Conservation (phyloP, 2,797 vertebrate species). For the Decapterus maruadsi region DNA sequence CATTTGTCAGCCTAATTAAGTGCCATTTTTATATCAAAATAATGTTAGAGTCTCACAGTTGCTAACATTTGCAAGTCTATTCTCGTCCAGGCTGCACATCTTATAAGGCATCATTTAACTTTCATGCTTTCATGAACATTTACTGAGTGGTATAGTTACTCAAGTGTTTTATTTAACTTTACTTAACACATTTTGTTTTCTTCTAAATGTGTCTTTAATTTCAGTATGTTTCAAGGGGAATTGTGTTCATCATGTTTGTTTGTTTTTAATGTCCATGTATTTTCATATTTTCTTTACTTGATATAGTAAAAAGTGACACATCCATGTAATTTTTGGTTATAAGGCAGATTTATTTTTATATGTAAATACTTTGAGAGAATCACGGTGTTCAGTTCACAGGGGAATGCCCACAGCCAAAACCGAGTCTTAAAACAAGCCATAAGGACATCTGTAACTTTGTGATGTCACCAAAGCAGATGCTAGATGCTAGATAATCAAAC, state of each 20-base stretch:
- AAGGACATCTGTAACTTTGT: too few relatives aligned
- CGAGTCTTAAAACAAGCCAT: too few relatives aligned
- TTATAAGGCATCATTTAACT: constrained; percentile 9
- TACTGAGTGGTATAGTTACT: neutral
- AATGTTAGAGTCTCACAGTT: constrained; percentile 54
- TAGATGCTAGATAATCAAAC: too few relatives aligned
- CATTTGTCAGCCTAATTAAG: constrained; percentile 64
- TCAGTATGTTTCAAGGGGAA: neutral
- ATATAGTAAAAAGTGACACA: too few relatives aligned
- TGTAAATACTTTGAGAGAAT: too few relatives aligned
- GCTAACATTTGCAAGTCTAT: constrained; percentile 58
- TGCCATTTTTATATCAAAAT: constrained; percentile 60
- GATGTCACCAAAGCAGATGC: too few relatives aligned
- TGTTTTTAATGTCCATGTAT: neutral
- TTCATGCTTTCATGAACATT: neutral
- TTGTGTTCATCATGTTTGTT: too few relatives aligned
- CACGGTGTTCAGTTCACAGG: too few relatives aligned
- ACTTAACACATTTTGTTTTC: neutral
- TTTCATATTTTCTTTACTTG: neutral
- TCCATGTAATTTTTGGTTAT: too few relatives aligned
- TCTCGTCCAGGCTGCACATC: constrained; percentile 37
- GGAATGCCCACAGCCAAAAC: too few relatives aligned
- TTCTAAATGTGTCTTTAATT: neutral
- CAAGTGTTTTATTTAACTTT: neutral
- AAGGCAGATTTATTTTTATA: too few relatives aligned